These are phyloP conservation scores for Tolypeutes matacus DNA, from an alignment of 2,797 vertebrate species.

Conservation along the genomic window DNA sequence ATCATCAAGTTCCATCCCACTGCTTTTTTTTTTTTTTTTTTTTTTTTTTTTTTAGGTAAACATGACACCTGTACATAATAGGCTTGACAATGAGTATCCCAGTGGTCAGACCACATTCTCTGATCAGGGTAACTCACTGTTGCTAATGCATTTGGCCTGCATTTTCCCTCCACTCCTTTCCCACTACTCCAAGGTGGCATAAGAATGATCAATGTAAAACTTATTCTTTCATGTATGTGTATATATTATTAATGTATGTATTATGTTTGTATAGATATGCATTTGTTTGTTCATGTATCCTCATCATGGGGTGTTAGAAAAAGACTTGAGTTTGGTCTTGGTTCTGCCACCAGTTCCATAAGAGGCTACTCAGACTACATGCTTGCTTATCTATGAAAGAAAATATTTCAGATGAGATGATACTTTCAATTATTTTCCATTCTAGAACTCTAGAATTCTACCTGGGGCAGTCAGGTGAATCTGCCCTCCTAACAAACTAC, in stretches of 20 bases:
- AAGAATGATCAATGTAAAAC: background rate
- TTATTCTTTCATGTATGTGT: background rate
- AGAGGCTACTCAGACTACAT: background rate
- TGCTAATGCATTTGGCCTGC: background rate
- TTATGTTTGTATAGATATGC: background rate
- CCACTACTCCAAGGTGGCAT: background rate
- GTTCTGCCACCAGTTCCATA: background rate
- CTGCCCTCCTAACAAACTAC: background rate
- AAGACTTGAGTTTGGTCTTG: background rate
- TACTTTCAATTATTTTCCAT: background rate
- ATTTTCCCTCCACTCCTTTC: background rate
- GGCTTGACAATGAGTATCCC: background rate
- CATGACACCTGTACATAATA: background rate
- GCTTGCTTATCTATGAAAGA: background rate
- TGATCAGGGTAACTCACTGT: background rate
- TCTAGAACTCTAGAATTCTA: background rate
- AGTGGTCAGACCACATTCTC: background rate
- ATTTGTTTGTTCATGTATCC: background rate
- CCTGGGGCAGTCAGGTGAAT: background rate
- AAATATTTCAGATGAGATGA: background rate
- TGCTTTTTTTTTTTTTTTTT: background rate
- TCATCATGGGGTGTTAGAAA: background rate
- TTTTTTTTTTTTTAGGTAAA: background rate
- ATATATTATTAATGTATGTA: background rate
- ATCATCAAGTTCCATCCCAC: background rate